Conservation (phyloP, 2,113 vertebrate genomes). For the Regulus satrapa region DNA sequence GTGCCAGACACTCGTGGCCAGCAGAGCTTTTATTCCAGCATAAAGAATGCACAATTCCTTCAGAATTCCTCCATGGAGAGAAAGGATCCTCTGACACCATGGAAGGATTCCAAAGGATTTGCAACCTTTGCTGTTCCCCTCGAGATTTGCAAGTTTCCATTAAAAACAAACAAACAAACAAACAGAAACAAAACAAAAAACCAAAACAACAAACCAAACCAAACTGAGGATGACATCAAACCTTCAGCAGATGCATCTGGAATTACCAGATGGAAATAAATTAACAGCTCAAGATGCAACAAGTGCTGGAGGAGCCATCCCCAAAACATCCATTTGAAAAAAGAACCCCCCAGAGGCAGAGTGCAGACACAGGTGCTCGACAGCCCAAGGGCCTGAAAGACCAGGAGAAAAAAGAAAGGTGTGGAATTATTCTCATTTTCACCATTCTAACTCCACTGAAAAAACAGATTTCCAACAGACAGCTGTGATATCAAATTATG, state of each 20-base stretch:
- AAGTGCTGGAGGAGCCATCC: background rate
- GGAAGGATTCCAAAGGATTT: background rate
- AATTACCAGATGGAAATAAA: background rate
- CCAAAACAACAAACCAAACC: too few relatives aligned
- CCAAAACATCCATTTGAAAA: background rate
- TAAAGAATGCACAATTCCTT: background rate
- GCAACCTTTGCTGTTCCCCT: background rate
- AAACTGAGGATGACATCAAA: fast-evolving
- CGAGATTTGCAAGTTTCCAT: background rate
- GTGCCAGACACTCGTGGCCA: background rate
- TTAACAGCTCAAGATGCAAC: background rate
- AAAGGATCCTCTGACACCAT: background rate
- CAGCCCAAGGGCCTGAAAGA: background rate
- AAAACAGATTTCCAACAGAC: background rate
- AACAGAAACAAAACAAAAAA: too few relatives aligned
- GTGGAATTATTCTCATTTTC: background rate
- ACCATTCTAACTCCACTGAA: background rate
- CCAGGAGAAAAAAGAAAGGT: background rate
- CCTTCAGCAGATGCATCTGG: background rate
- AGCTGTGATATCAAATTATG: background rate
- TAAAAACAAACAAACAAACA: background rate
- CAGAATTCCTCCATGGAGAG: background rate
- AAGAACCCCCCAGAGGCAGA: background rate
- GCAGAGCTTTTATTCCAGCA: background rate
- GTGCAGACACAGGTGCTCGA: fast-evolving